phyloP scores from a whole-genome alignment of 92 coral and sea anemone genomes.

The Scolanthus callimorphus region DNA sequence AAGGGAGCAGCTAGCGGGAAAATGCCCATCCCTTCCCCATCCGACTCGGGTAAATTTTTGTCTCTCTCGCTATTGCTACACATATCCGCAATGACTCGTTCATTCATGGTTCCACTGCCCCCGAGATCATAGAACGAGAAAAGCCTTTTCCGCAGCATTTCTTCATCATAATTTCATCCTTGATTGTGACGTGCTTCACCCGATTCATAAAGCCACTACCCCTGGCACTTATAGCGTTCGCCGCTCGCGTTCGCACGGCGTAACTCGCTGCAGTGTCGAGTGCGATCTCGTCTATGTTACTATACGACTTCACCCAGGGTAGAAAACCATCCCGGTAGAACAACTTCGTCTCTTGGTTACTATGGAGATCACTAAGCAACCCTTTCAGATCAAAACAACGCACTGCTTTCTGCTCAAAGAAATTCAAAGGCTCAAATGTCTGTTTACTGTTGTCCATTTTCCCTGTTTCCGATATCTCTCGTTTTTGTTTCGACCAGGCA shows the following conservation, averaged over 20 bases:
- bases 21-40: slow-evolving; percentile 13
- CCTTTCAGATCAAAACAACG: slow-evolving; percentile 36
- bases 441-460: background rate
- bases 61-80: slow-evolving; percentile 20
- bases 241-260: slow-evolving; percentile 12
- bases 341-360: slow-evolving; percentile 19
- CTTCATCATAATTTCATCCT: slow-evolving; percentile 36
- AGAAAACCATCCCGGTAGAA: slow-evolving; percentile 16
- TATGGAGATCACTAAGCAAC: slow-evolving; percentile 24
- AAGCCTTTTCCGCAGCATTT: slow-evolving; percentile 20
- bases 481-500: slow-evolving; percentile 36
- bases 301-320: slow-evolving; percentile 19
- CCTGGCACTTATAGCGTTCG: slow-evolving; percentile 14
- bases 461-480: slow-evolving; percentile 10
- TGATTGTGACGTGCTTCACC: slow-evolving; percentile 20
- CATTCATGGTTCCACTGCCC: slow-evolving; percentile 21
- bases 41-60: slow-evolving; percentile 30
- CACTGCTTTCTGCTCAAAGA: slow-evolving; percentile 30
- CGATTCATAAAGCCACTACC: slow-evolving; percentile 41
- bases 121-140: slow-evolving; percentile 39
- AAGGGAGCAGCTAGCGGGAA: slow-evolving; percentile 40
- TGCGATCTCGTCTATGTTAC: slow-evolving; percentile 26
- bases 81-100: slow-evolving; percentile 35
- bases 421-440: background rate
- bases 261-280: slow-evolving; percentile 33